These are phyloP conservation scores for Cephus cinctus DNA, from an alignment of 1,140 invertebrate genomes.

Conservation along the genomic window DNA sequence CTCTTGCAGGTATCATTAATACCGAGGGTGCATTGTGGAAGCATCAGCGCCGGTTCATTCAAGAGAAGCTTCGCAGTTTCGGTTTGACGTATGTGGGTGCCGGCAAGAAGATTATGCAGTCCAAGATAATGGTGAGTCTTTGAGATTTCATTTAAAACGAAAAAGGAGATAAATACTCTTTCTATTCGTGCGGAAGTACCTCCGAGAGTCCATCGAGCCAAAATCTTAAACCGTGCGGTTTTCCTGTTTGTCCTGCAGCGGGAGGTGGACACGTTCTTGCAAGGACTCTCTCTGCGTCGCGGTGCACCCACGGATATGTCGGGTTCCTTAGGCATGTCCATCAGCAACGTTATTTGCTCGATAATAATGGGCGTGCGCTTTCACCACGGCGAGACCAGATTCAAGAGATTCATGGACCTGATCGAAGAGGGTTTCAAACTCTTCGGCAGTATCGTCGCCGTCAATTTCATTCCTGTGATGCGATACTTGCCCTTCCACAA, in stretches of 20 bases:
- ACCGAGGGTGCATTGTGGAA: slow-evolving; percentile 90
- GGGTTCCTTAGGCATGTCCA: slow-evolving; percentile 71
- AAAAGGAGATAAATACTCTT: no score
- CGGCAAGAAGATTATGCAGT: slow-evolving; percentile 80
- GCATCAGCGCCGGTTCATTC: slow-evolving; percentile 86
- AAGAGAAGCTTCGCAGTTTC: slow-evolving; percentile 83
- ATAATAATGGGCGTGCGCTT: slow-evolving; percentile 88
- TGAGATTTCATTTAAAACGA: not conserved
- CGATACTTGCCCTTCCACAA: slow-evolving; percentile 75
- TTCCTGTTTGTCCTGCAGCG: slow-evolving; percentile 57
- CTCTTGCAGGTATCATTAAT: slow-evolving; percentile 82
- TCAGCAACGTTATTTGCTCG: slow-evolving; percentile 90
- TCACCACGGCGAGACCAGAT: slow-evolving; percentile 71
- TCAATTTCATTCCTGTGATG: slow-evolving; percentile 70
- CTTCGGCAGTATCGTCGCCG: slow-evolving; percentile 66
- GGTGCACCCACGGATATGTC: slow-evolving; percentile 70
- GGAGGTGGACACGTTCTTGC: slow-evolving; percentile 76
- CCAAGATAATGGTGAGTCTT: slow-evolving; percentile 76
- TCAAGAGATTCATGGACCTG: slow-evolving; percentile 75
- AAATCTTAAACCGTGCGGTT: no score
- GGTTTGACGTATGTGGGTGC: slow-evolving; percentile 83
- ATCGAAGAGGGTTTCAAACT: slow-evolving; percentile 88
- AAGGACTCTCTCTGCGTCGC: slow-evolving; percentile 60
- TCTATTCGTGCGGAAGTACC: no score
- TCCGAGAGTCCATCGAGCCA: no score